Evolutionary conservation across 2,113 vertebrate species (phyloP).

Genomic region (Bubo bubo): DNA sequence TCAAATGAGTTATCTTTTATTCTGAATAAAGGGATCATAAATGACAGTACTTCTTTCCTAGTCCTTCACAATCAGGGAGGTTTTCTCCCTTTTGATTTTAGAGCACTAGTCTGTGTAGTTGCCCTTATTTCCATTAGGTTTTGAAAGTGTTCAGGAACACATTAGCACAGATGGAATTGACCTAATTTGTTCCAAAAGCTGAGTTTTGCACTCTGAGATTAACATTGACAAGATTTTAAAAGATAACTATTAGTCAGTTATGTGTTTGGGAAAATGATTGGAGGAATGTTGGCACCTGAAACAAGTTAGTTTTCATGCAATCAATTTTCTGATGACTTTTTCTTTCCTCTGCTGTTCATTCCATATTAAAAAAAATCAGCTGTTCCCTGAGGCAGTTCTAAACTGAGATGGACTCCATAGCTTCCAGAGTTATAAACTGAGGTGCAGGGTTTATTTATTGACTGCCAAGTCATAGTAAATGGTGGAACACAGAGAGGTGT

Average conservation of each 20-base stretch:
- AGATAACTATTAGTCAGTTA: neutral
- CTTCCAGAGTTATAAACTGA: neutral
- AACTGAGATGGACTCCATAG: neutral
- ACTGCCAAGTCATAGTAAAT: neutral
- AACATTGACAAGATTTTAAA: neutral
- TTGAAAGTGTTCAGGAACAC: neutral
- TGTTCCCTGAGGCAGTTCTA: neutral
- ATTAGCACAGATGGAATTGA: neutral
- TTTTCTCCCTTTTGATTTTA: neutral
- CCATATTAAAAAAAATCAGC: neutral
- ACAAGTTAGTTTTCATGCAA: neutral
- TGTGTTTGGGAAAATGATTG: neutral
- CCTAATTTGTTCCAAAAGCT: neutral
- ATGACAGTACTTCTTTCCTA: neutral
- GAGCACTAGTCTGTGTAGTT: neutral
- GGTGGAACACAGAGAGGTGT: neutral
- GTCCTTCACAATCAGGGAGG: neutral
- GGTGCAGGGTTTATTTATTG: neutral
- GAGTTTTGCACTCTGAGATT: slow-evolving; percentile 6
- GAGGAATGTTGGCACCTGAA: neutral
- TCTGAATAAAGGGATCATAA: neutral
- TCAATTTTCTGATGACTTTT: neutral
- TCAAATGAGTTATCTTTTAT: neutral
- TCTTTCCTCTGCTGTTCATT: neutral
- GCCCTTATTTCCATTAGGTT: neutral